These are phyloP conservation scores for Lepidothrix coronata DNA, from an alignment of 2,113 vertebrate genomes.

Conservation along the genomic window DNA sequence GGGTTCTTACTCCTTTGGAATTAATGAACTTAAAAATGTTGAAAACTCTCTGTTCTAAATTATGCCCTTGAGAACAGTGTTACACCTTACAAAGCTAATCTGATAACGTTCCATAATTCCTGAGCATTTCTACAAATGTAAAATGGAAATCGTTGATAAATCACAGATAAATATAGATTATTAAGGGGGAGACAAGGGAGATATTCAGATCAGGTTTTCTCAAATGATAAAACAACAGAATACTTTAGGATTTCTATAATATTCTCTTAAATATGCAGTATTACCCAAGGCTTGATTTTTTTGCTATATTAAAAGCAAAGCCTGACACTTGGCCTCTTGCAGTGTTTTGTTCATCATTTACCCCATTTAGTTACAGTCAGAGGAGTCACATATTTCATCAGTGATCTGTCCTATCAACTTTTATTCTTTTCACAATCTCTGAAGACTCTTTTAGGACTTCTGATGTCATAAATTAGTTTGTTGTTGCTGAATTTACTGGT, in stretches of 20 bases:
- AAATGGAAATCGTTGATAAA: not conserved
- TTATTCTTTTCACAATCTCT: not conserved
- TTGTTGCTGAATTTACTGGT: not conserved
- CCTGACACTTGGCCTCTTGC: not conserved
- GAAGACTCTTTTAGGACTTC: not conserved
- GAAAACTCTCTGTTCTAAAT: not conserved
- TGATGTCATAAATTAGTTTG: not conserved
- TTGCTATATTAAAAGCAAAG: not conserved
- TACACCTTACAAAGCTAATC: not conserved
- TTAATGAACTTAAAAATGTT: not conserved
- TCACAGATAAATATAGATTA: not conserved
- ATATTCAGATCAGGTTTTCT: not conserved
- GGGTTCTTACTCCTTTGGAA: not conserved
- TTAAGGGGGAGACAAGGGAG: not conserved
- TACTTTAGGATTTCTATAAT: not conserved
- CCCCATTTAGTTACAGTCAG: not conserved
- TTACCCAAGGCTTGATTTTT: not conserved
- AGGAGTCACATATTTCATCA: not conserved
- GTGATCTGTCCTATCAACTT: not conserved
- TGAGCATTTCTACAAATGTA: not conserved
- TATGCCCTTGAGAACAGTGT: not conserved
- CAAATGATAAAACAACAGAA: not conserved
- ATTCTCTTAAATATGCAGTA: not conserved
- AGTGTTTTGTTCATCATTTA: not conserved
- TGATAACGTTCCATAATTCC: not conserved